Conservation (phyloP, 23 tunicate genomes). For the Aplidium turbinatum region DNA sequence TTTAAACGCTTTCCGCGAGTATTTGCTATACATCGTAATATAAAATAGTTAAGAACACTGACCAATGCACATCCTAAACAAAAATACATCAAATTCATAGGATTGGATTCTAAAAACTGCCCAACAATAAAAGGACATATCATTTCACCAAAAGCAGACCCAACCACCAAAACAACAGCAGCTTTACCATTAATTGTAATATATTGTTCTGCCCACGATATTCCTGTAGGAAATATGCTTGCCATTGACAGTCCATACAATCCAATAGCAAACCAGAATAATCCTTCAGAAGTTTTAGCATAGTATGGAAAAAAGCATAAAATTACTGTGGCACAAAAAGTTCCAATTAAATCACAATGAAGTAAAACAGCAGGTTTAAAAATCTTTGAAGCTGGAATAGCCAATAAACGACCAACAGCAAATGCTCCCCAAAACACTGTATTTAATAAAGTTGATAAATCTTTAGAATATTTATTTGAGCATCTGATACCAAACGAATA, state of each 20-base stretch:
- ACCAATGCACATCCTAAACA: slow-evolving; percentile 19
- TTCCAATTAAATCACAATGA: slow-evolving; percentile 51
- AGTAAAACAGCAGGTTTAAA: slow-evolving; percentile 39
- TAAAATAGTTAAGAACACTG: slow-evolving; percentile 34
- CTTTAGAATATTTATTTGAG: slow-evolving; percentile 53
- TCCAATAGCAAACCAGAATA: slow-evolving; percentile 58
- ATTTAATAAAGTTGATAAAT: slow-evolving; percentile 44
- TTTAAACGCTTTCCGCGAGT: slow-evolving; percentile 41
- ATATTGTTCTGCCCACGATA: slow-evolving; percentile 85
- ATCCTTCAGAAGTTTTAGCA: slow-evolving; percentile 33
- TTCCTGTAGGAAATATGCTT: slow-evolving; percentile 79
- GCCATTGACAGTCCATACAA: slow-evolving; percentile 86
- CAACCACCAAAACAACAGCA: slow-evolving; percentile 73
- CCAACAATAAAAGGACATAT: slow-evolving; percentile 47
- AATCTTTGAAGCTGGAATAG: slow-evolving; percentile 54
- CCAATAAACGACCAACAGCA: slow-evolving; percentile 67
- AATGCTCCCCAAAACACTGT: slow-evolving; percentile 76
- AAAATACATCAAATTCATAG: slow-evolving; percentile 81
- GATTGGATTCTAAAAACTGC: slow-evolving; percentile 54
- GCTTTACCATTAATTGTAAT: slow-evolving; percentile 80
- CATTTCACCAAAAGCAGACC: slow-evolving; percentile 85
- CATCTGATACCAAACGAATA: slow-evolving; percentile 66
- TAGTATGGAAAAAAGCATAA: slow-evolving; percentile 52
- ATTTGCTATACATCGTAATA: slow-evolving; percentile 29
- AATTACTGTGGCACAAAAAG: slow-evolving; percentile 35